Evolutionary conservation across 2,888 invertebrate species (phyloP).

Genomic region (Xestia xanthographa): DNA sequence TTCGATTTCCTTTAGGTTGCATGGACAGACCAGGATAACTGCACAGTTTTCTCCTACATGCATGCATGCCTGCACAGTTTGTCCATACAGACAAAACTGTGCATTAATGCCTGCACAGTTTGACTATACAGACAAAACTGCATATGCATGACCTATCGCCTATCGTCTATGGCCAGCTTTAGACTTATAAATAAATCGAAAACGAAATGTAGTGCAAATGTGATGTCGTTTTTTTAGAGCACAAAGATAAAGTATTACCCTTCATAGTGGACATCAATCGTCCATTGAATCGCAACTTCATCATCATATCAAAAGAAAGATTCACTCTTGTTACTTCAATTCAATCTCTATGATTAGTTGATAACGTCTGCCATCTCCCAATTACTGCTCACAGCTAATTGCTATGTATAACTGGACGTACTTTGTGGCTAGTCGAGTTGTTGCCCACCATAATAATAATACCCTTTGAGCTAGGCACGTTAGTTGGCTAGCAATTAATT

Average conservation of each 20-base stretch:
- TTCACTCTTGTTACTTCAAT: not conserved
- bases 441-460: slow-evolving; percentile 18
- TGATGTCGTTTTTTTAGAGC: not conserved
- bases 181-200: not conserved
- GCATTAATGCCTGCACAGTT: no score
- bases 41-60: no score
- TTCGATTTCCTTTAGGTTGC: no score
- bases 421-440: slow-evolving; percentile 9
- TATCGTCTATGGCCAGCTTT: not conserved
- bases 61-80: no score
- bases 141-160: no score
- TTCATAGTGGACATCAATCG: not conserved
- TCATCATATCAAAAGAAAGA: not conserved
- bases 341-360: not conserved
- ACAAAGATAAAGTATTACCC: not conserved
- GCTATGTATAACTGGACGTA: not conserved
- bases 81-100: no score
- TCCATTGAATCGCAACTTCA: not conserved
- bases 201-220: not conserved
- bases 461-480: slow-evolving; percentile 29
- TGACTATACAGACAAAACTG: no score
- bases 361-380: slow-evolving; percentile 4
- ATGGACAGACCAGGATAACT: no score
- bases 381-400: slow-evolving; percentile 21
- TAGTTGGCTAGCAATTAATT: slow-evolving; percentile 43